phyloP scores from a whole-genome alignment of 1,140 invertebrate genomes.

The Drosophila varians region DNA sequence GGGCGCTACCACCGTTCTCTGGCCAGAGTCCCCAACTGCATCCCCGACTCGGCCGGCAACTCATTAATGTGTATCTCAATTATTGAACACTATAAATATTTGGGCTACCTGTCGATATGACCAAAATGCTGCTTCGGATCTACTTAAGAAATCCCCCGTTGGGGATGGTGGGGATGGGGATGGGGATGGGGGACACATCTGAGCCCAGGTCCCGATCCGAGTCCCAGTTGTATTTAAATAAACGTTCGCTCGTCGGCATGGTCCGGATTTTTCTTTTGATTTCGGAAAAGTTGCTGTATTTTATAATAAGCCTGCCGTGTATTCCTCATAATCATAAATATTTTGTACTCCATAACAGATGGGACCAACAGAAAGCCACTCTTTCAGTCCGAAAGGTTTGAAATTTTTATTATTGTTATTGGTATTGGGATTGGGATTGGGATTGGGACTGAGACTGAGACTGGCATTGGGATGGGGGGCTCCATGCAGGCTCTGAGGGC shows the following conservation, averaged over 20 bases:
- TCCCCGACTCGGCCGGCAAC: slow-evolving; percentile 28
- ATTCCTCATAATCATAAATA: slow-evolving; percentile 82
- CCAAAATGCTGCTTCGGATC: slow-evolving; percentile 26
- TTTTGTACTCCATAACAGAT: slow-evolving; percentile 57
- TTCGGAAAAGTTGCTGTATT: slow-evolving; percentile 79
- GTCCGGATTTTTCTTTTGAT: slow-evolving; percentile 72
- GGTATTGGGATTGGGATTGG: too few species aligned
- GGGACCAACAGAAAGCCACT: slow-evolving; percentile 18
- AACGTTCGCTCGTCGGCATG: slow-evolving; percentile 57
- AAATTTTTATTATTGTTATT: slow-evolving; percentile 60
- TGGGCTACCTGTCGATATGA: slow-evolving; percentile 79
- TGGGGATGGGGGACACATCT: slow-evolving; percentile 39
- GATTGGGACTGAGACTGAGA: too few species aligned
- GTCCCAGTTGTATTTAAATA: slow-evolving; percentile 62
- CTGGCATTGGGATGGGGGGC: too few species aligned
- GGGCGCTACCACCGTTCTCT: slow-evolving; percentile 72
- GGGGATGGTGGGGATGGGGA: too few species aligned
- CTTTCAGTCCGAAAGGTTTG: slow-evolving; percentile 38
- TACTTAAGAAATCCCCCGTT: slow-evolving; percentile 66
- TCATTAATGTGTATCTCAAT: slow-evolving; percentile 82
- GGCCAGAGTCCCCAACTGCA: slow-evolving; percentile 1
- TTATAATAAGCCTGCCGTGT: slow-evolving; percentile 75
- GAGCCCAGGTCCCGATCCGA: slow-evolving; percentile 1
- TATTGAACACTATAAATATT: slow-evolving; percentile 82
- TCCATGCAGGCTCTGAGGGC: slow-evolving; percentile 1